These are phyloP conservation scores for Peucedramus taeniatus DNA, from an alignment of 2,113 vertebrate species.

Conservation along the genomic window DNA sequence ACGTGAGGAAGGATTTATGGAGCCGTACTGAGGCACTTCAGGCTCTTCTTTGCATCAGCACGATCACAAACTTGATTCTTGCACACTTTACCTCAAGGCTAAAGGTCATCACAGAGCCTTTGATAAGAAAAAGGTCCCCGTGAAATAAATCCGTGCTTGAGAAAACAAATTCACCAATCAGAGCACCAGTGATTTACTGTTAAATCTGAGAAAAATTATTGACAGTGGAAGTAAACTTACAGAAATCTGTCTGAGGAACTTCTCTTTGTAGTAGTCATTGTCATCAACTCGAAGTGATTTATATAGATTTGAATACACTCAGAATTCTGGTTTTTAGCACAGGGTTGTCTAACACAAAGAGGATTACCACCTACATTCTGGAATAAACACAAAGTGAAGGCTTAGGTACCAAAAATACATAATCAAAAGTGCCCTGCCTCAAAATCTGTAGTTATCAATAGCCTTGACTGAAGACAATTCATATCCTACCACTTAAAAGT, in stretches of 20 bases:
- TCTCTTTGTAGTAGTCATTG: slow-evolving; percentile 84
- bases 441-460: background rate
- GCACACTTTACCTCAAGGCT: slow-evolving; percentile 68
- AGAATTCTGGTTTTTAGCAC: slow-evolving; percentile 83
- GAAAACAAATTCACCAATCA: background rate
- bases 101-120: background rate
- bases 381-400: background rate
- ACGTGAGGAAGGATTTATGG: background rate
- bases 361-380: slow-evolving; percentile 82
- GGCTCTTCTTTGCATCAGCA: slow-evolving; percentile 80
- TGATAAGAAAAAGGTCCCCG: background rate
- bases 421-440: background rate
- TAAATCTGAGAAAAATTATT: background rate
- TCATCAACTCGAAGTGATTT: slow-evolving; percentile 84
- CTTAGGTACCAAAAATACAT: background rate
- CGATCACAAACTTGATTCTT: slow-evolving; percentile 83
- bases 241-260: slow-evolving; percentile 83
- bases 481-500: background rate
- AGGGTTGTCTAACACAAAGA: slow-evolving; percentile 81
- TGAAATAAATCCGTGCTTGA: background rate
- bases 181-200: background rate
- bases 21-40: background rate
- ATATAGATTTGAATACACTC: slow-evolving; percentile 80
- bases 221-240: slow-evolving; percentile 40
- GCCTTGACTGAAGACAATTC: background rate